A percentile compares a stretch with the other conserved stretches of the same genome.
Conservation (phyloP, 1,140 invertebrate genomes). For the Nixonia krombeini region DNA sequence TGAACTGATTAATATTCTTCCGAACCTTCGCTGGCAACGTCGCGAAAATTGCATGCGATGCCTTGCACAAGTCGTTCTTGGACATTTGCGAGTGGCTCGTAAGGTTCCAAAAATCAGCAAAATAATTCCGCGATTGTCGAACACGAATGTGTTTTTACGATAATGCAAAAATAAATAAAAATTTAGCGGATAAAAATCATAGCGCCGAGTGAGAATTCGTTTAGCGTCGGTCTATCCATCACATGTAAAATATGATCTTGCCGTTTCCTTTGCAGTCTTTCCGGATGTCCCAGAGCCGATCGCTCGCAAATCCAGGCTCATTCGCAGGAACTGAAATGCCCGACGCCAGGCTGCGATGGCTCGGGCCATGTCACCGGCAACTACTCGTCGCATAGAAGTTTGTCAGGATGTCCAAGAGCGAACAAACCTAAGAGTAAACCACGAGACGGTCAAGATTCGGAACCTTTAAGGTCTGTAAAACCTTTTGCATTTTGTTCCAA, state of each 20-base stretch:
- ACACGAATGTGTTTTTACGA: too few relatives aligned
- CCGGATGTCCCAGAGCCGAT: conserved; percentile 83
- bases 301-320: conserved; percentile 82
- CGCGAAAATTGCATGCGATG: too few relatives aligned
- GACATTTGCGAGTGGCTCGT: too few relatives aligned
- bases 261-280: conserved; percentile 73
- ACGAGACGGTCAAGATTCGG: conserved; percentile 90
- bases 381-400: conserved; percentile 87
- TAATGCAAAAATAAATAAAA: too few relatives aligned
- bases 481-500: neutral
- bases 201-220: conserved; percentile 2
- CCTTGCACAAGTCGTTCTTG: too few relatives aligned
- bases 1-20: too few relatives aligned
- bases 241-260: conserved; percentile 1
- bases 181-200: too few relatives aligned
- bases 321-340: conserved; percentile 89
- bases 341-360: conserved; percentile 91
- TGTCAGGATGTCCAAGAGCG: conserved; percentile 88
- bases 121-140: too few relatives aligned
- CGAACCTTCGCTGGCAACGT: too few relatives aligned
- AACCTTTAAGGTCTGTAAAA: conserved; percentile 82
- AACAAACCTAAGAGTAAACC: conserved; percentile 95
- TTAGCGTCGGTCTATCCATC: neutral
- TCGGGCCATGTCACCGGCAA: conserved; percentile 86
- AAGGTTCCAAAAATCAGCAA: neutral